Evolutionary conservation across 2,113 vertebrate species (phyloP).

Genomic region (Peromyscus polionotus): DNA sequence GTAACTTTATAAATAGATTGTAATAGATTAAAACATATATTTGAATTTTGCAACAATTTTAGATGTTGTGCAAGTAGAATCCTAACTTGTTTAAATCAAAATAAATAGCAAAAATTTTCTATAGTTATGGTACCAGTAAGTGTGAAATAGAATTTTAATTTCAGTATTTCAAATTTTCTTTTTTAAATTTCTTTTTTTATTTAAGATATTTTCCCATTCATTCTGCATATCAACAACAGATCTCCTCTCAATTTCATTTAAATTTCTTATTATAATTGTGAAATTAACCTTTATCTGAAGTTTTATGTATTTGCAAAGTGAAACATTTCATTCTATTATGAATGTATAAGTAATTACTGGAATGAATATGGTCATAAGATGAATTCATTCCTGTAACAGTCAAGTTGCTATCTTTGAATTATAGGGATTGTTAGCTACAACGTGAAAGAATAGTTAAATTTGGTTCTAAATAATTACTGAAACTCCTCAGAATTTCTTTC

Average conservation of each 20-base stretch:
- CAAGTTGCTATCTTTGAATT: neutral
- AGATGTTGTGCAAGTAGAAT: neutral
- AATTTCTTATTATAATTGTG: neutral
- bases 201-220: no score
- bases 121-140: neutral
- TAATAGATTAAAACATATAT: neutral
- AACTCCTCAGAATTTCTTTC: neutral
- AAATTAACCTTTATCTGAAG: neutral
- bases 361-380: neutral
- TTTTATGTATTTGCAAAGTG: neutral
- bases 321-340: neutral
- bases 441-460: neutral
- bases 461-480: neutral
- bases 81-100: neutral
- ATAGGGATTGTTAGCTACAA: neutral
- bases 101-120: neutral
- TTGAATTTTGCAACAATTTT: neutral
- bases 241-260: neutral
- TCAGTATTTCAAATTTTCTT: neutral
- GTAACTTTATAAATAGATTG: neutral
- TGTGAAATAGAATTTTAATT: neutral
- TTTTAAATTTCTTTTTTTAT: neutral
- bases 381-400: neutral
- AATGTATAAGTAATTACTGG: conserved; percentile 17
- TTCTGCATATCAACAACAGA: no score